Evolutionary conservation across 2,113 vertebrate species (phyloP).

Genomic region (Oryzias javanicus): DNA sequence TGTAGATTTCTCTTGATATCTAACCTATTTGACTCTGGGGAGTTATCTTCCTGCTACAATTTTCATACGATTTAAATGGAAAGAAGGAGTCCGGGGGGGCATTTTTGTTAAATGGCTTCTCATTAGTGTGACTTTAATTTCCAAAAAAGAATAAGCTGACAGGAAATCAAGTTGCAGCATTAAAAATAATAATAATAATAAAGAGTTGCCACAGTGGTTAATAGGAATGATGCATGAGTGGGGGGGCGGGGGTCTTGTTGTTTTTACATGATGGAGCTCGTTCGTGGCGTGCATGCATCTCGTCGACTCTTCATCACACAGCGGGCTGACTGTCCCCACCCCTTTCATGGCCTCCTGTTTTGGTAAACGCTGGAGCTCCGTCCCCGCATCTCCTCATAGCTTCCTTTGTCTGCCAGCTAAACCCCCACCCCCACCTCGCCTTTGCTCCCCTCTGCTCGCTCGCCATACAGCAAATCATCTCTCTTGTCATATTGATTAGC

Average conservation of each 20-base stretch:
- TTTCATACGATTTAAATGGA: conserved; percentile 50
- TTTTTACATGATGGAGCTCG: conserved; percentile 28
- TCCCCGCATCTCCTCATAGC: conserved; percentile 53
- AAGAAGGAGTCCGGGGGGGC: conserved; percentile 42
- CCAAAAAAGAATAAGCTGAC: conserved; percentile 15
- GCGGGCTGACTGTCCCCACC: conserved; percentile 45
- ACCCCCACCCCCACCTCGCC: conserved; percentile 27
- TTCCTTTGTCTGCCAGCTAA: conserved; percentile 69
- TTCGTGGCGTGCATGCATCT: conserved; percentile 10
- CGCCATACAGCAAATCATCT: conserved; percentile 36
- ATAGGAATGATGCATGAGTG: no score
- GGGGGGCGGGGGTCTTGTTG: conserved; percentile 16
- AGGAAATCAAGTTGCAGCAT: conserved; percentile 19
- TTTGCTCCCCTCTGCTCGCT: conserved; percentile 21
- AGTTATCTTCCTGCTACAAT: conserved; percentile 39
- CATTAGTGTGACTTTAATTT: conserved; percentile 34
- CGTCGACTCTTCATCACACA: conserved; percentile 46
- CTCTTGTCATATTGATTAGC: conserved; percentile 42
- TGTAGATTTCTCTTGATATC: conserved; percentile 11
- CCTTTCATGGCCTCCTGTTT: conserved; percentile 59
- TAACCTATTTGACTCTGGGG: conserved; percentile 29
- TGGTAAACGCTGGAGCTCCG: conserved; percentile 48
- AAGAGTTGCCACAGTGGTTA: not conserved
- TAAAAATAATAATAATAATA: conserved; percentile 4
- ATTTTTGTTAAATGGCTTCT: conserved; percentile 43